Evolutionary conservation across 2,113 vertebrate genomes (phyloP), one percentile per base, ranked within the genome.

Genomic region (Poicephalus gulielmi): DNA sequence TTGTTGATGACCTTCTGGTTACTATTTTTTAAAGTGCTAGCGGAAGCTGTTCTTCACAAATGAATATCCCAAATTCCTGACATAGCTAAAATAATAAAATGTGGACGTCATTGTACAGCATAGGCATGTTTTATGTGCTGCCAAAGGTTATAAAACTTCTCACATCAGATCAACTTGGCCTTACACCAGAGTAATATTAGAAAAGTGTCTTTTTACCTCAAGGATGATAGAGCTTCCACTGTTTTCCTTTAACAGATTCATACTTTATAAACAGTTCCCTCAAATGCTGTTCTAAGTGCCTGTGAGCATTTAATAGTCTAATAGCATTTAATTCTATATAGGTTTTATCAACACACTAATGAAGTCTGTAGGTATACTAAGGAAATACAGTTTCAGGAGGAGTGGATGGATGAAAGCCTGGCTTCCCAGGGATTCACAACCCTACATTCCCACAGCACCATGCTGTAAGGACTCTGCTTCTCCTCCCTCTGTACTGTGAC

Each of bases 1-100:
- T 95, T 82, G 88, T 92, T 96, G 88, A 96, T 96, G 96, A 96
- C 96, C 92, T 95, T 92, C 92, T 92, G 64, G 94, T 95, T 96
- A 84, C 3, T 9, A 6, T 50, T 85, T 93, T 92, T 82, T 55
- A 49, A 64, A 82, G 50, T 92, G 55, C 37, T 84, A 76, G 80
- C 75, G 39, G 49, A 95, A 96, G 47, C 80, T 96, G n/a, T 95
- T 91, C 55, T 86, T 81, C 75, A 60, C 50, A 83, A 96, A 83
- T 0, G 60, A 91, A 89, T 82, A 93, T 92, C 53, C 88, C 94
- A 83, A 94, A 94, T 92, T 81, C 31, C 44, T 84, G 90, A 76
- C 77, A 62, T 82, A 79, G 41, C 64, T 82, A 52, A 93, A 93
- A 78, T 86, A 92, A 80, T 84, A 82, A 86, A 88, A 69, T 39